Percentiles rank a stretch among this genome's conserved stretches.
These are phyloP conservation scores for Galerucella pusilla DNA, from an alignment of 2,888 invertebrate species.

Conservation along the genomic window DNA sequence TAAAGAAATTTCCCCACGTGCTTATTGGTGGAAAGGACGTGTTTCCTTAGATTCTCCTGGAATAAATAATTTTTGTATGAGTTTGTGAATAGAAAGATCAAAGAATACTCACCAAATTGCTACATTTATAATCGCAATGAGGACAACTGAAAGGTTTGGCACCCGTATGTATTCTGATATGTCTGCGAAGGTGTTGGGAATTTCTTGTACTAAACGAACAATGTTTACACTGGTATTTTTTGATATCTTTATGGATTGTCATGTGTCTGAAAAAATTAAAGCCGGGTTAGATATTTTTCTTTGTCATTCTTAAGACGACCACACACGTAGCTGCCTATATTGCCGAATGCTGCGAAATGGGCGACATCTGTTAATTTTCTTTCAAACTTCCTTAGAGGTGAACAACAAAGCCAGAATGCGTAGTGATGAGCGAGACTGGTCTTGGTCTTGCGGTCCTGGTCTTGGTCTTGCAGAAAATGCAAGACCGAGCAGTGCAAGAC, in stretches of 20 bases:
- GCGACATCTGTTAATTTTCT: too few species aligned
- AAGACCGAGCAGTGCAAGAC: too few species aligned
- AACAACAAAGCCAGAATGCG: too few species aligned
- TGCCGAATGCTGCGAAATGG: too few species aligned
- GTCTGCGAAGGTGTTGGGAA: slow-evolving; percentile 79
- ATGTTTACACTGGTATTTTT: slow-evolving; percentile 71
- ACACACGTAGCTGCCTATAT: too few species aligned
- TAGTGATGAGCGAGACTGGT: too few species aligned
- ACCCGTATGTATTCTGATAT: slow-evolving; percentile 82
- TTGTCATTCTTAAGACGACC: too few species aligned
- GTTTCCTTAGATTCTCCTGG: slow-evolving; percentile 89
- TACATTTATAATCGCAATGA: slow-evolving; percentile 82
- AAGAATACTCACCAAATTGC: slow-evolving; percentile 73
- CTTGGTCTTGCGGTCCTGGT: too few species aligned
- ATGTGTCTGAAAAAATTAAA: slow-evolving; percentile 69
- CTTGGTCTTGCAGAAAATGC: too few species aligned
- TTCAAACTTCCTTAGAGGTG: too few species aligned
- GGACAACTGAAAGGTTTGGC: slow-evolving; percentile 88
- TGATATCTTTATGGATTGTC: slow-evolving; percentile 68
- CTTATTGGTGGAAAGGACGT: slow-evolving; percentile 81
- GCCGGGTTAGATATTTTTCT: background rate
- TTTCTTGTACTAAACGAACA: slow-evolving; percentile 79
- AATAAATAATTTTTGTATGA: slow-evolving; percentile 5
- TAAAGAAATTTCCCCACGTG: slow-evolving; percentile 84
- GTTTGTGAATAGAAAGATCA: background rate